Evolutionary conservation across 2,888 invertebrate genomes (phyloP), one percentile per base, ranked within the genome.

Genomic region (Plemyria rubiginata): DNA sequence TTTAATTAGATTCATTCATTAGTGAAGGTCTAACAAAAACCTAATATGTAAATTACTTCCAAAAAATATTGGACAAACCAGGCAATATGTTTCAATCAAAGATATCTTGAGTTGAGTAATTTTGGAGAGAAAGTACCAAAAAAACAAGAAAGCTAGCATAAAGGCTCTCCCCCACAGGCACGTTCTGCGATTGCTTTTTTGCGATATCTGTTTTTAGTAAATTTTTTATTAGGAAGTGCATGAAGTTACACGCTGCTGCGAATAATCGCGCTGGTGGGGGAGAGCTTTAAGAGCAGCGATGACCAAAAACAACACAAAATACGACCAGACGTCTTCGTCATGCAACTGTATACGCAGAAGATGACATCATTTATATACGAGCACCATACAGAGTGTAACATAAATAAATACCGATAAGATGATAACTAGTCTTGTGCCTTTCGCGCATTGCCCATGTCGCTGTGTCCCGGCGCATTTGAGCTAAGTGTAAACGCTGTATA

Each of bases 301-400:
- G 65, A 45, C 65, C 67, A 64, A 67, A 65, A 65, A 59, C 59
- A 52, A 56, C 32, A 54, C 55, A 58, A 59, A 64, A 58, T 66
- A 68, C 58, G 48, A 54, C 46, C 59, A 45, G 45, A 45, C n/a
- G 40, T 41, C 29, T 16, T 50, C 57, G 57, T 54, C 67, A 57
- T 28, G 32, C 45, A 52, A 54, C 48, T 55, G 50, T 22, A 28
- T 45, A 43, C 38, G 41, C 15, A 53, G 46, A 58, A 55, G 65
- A 54, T 58, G 66, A 52, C 54, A 60, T 65, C 60, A 62, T 57
- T 59, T 60, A 43, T 55, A 60, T 55, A 65, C 57, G 36, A 62
- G 50, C 57, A 62, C 36, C 9, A 41, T 13, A 15, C 11, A n/a
- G 22, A n/a, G 12, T 4, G 45, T 11, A n/a, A 45, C 16, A 45